Evolutionary conservation across 2,113 vertebrate species (phyloP), one percentile per base, ranked within the genome.

Genomic region (Menidia beryllina): DNA sequence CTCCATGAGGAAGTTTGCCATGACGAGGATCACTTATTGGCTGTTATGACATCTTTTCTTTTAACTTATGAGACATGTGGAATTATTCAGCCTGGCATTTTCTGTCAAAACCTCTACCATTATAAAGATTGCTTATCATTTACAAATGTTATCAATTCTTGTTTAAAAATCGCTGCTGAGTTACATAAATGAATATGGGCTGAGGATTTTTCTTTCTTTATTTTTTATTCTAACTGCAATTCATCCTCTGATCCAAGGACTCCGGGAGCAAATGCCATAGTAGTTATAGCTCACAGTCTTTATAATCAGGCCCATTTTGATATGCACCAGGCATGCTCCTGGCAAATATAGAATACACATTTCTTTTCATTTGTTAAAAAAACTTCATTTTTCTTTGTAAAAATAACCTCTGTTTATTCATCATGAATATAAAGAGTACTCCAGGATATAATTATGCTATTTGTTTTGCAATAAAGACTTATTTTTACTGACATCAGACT

Each of bases 291-390:
- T 79, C 72, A 80, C 41, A 6, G 63, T 79, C 59, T 83, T 84
- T 82, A 81, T 76, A 80, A 85, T 76, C 67, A 81, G 75, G 60
- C 64, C 69, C 77, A 81, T 81, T 85, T 81, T 62, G 86, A 86
- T 82, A 77, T 79, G 77, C 80, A 86, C 81, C 85, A 81, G 82
- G 75, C 83, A 81, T 66, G 77, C 81, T 81, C 21, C 52, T 62
- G 85, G 85, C 82, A 34, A 74, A 69, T 83, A 63, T 19, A 45
- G 5, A 72, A 73, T 52, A 77, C 78, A 81, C 81, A 79, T 53
- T 77, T 77, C 53, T 79, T 55, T 70, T 71, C 69, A 39, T 75
- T 54, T 78, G 52, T 76, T 66, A 61, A 79, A 87, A n/a, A 84
- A 48, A 30, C 57, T 59, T 58, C 20, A 23, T 51, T 76, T 39